A percentile compares a stretch with the other conserved stretches of the same genome.
Evolutionary conservation across 1,140 invertebrate genomes (phyloP).

Genomic region (Drosophila arawakana): DNA sequence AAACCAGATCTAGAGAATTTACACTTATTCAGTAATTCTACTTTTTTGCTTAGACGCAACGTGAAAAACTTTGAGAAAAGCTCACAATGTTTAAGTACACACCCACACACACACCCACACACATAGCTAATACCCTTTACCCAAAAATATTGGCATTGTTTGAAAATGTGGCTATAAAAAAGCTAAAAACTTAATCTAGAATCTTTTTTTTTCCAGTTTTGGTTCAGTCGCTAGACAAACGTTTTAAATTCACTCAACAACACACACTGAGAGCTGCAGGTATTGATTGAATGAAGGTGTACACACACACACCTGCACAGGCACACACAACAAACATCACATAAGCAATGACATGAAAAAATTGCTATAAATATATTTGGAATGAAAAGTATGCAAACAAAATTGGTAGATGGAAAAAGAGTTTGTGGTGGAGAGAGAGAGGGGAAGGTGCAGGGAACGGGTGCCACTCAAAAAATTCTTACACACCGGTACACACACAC

Average conservation of each 20-base stretch:
- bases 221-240: slow-evolving; percentile 60
- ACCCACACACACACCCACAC: slow-evolving; percentile 3
- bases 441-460: too few relatives aligned
- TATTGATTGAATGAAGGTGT: slow-evolving; percentile 70
- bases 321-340: slow-evolving; percentile 50
- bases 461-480: slow-evolving; percentile 6
- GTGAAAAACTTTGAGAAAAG: too few relatives aligned
- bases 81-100: background rate
- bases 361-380: slow-evolving; percentile 76
- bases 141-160: slow-evolving; percentile 59
- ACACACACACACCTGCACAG: slow-evolving; percentile 25
- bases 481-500: slow-evolving; percentile 4
- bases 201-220: slow-evolving; percentile 8
- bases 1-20: background rate
- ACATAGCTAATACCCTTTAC: slow-evolving; percentile 38
- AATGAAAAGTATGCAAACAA: slow-evolving; percentile 78
- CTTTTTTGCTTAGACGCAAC: background rate
- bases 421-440: background rate
- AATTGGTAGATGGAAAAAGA: slow-evolving; percentile 32
- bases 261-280: slow-evolving; percentile 53
- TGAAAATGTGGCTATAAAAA: slow-evolving; percentile 7
- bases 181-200: slow-evolving; percentile 30
- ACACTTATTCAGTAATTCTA: background rate
- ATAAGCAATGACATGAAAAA: slow-evolving; percentile 71
- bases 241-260: slow-evolving; percentile 25